Evolutionary conservation across 2,113 vertebrate species (phyloP).

Genomic region (Oplegnathus fasciatus): DNA sequence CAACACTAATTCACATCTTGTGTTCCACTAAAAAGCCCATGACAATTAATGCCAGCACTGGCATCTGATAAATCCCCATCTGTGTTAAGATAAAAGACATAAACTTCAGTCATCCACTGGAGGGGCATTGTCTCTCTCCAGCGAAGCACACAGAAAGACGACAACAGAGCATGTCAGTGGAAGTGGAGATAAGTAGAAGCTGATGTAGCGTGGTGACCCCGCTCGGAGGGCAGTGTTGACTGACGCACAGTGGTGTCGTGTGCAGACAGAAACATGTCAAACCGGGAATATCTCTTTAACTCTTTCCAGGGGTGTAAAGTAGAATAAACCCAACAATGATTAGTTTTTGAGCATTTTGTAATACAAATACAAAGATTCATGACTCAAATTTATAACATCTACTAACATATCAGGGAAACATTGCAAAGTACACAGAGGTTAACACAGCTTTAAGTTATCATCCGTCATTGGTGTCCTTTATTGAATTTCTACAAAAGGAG

Average conservation of each 20-base stretch:
- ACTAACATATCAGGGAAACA: neutral
- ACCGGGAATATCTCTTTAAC: slow-evolving; percentile 37
- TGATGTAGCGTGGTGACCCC: slow-evolving; percentile 72
- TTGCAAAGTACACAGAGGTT: neutral
- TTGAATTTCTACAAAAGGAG: neutral
- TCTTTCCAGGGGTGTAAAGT: slow-evolving; percentile 17
- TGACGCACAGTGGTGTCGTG: slow-evolving; percentile 61
- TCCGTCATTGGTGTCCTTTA: neutral
- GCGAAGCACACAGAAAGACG: slow-evolving; percentile 10
- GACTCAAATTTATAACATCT: neutral
- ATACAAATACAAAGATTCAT: neutral
- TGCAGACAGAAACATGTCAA: slow-evolving; percentile 50
- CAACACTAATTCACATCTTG: neutral
- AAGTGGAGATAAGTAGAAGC: slow-evolving; percentile 63
- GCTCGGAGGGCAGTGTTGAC: slow-evolving; percentile 65
- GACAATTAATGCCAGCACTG: slow-evolving; percentile 6
- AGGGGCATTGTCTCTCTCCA: slow-evolving; percentile 27
- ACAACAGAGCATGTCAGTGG: slow-evolving; percentile 57
- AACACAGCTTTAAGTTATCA: neutral
- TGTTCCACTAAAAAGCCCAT: neutral
- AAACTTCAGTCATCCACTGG: neutral
- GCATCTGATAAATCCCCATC: slow-evolving; percentile 24
- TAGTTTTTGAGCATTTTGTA: neutral
- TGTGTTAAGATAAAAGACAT: slow-evolving; percentile 3
- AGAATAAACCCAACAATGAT: neutral